Percentiles rank a stretch among this genome's conserved stretches.
Evolutionary conservation across 2,797 vertebrate species (phyloP).

Genomic region (Pseudochirops cupreus): DNA sequence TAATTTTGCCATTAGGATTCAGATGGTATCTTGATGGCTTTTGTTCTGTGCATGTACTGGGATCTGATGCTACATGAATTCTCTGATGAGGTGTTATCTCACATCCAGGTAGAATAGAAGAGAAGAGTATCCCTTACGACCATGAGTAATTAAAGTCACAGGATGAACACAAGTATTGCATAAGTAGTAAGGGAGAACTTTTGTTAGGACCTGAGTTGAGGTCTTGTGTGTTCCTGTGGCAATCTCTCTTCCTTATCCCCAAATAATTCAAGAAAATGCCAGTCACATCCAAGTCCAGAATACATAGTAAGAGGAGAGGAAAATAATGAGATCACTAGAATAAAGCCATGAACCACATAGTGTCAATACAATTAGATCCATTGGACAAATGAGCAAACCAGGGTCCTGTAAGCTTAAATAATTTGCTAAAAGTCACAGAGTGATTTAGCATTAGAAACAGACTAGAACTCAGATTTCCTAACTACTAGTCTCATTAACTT

Average conservation of each 20-base stretch:
- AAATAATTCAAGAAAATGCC: neutral
- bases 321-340: neutral
- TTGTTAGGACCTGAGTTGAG: neutral
- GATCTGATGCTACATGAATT: neutral
- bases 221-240: neutral
- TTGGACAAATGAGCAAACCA: no score
- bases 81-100: neutral
- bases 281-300: neutral
- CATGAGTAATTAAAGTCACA: neutral
- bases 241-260: neutral
- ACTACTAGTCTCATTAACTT: neutral
- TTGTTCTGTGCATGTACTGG: neutral
- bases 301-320: neutral
- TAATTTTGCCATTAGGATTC: neutral
- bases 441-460: neutral
- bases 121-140: neutral
- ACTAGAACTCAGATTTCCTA: neutral
- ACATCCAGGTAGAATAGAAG: neutral
- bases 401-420: no score
- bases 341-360: neutral
- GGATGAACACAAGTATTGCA: neutral
- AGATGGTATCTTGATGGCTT: neutral
- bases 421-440: no score
- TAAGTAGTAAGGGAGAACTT: neutral
- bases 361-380: neutral